Evolutionary conservation across 2,797 vertebrate species (phyloP).

Genomic region (Lithobates sylvaticus): DNA sequence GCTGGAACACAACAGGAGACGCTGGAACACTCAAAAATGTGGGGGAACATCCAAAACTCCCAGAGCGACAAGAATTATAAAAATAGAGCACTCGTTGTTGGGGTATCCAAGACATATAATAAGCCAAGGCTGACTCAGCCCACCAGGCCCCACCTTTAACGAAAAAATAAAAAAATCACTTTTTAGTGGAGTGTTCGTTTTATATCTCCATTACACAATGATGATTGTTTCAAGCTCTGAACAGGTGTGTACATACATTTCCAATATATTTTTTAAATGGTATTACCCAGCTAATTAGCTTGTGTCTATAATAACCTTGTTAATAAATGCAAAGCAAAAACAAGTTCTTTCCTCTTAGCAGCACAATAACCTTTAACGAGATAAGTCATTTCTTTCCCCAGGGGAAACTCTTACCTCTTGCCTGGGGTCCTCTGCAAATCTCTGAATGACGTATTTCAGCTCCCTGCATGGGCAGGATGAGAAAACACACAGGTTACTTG

Average conservation of each 20-base stretch:
- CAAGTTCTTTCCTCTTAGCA: not conserved
- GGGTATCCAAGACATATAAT: too few relatives aligned
- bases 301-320: not conserved
- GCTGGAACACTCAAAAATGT: too few relatives aligned
- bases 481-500: conserved; percentile 31
- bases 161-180: too few relatives aligned
- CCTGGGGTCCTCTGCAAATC: conserved; percentile 95
- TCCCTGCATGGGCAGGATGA: conserved; percentile 80
- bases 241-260: not conserved
- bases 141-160: too few relatives aligned
- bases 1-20: too few relatives aligned
- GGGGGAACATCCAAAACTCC: too few relatives aligned
- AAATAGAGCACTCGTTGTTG: too few relatives aligned
- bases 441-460: conserved; percentile 97
- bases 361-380: conserved; percentile 12
- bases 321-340: not conserved
- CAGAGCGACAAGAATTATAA: too few relatives aligned
- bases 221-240: not conserved
- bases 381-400: not conserved
- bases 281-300: not conserved
- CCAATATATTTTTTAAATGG: not conserved
- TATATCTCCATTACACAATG: too few relatives aligned
- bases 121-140: too few relatives aligned
- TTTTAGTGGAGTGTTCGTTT: too few relatives aligned
- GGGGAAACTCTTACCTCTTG: conserved; percentile 87